These are phyloP conservation scores for Eulithis testata DNA, from an alignment of 2,888 invertebrate species.

Conservation along the genomic window DNA sequence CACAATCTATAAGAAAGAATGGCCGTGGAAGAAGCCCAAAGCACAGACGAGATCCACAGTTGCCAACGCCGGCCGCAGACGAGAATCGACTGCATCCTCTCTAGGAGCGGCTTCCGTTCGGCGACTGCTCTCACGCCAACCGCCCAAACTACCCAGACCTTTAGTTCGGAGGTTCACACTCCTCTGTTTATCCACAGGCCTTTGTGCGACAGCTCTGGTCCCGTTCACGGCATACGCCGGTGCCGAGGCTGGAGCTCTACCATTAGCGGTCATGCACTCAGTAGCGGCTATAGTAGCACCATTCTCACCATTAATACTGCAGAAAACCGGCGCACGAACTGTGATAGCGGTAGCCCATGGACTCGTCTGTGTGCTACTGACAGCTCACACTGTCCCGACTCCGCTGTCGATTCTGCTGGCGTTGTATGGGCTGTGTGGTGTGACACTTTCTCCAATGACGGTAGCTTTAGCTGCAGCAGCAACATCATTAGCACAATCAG, in stretches of 20 bases:
- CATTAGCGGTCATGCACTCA: constrained; percentile 86
- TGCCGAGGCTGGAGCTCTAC: constrained; percentile 85
- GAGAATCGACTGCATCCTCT: constrained; percentile 89
- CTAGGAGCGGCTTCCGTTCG: constrained; percentile 91
- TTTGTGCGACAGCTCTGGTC: constrained; percentile 86
- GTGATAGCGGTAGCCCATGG: constrained; percentile 80
- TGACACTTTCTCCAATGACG: constrained; percentile 84
- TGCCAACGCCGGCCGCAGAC: constrained; percentile 70
- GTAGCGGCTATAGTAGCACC: constrained; percentile 85
- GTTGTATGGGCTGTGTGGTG: constrained; percentile 80
- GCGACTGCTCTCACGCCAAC: constrained; percentile 86
- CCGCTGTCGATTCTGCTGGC: constrained; percentile 67
- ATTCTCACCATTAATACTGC: constrained; percentile 73
- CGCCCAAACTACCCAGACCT: constrained; percentile 78
- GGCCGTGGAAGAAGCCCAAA: constrained; percentile 77
- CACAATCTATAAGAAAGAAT: constrained; percentile 77
- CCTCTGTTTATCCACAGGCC: constrained; percentile 84
- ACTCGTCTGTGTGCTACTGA: constrained; percentile 84
- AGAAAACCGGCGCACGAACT: constrained; percentile 69
- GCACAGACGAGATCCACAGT: constrained; percentile 52
- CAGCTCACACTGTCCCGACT: constrained; percentile 81
- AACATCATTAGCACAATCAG: constrained; percentile 84
- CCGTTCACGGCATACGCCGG: constrained; percentile 83
- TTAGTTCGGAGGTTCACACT: constrained; percentile 79
- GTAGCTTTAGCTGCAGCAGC: constrained; percentile 84